Evolutionary conservation across 2,113 vertebrate species (phyloP), one percentile per base, ranked within the genome.

Genomic region (Lipophrys pholis): DNA sequence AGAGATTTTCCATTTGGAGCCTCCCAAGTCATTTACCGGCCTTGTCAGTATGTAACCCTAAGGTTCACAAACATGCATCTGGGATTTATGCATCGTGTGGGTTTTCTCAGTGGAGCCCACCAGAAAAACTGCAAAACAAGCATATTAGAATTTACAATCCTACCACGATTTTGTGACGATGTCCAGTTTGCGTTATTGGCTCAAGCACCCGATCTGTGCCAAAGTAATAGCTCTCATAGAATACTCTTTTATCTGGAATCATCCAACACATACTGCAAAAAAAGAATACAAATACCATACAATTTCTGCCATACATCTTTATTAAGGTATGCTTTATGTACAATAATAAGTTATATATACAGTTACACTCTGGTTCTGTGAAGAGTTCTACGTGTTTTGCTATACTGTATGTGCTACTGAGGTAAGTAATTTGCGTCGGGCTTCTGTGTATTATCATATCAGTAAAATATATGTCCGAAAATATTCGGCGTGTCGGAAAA

Each of bases 261-360:
- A 14, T 9, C 10, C 11, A 5, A 14, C 11, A 14, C 6, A 3
- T 14, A 46, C 45, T 6, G 14, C 6, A n/a, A 48, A n/a, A 30
- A 15, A 48, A 48, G 6, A 49, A 49, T 48, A 16, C 48, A 56
- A 12, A 60, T 7, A 49, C 46, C 11, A 69, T 45, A 10, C 30
- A 54, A 11, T 48, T 65, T 71, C 69, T 78, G 79, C 64, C 55
- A 87, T 90, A 87, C 71, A 89, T 93, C 56, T 91, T 93, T 93
- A 92, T 84, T 87, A 74, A 87, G 82, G 86, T 71, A 85, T 91
- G 88, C 67, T 87, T 82, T 91, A 93, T 93, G 89, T 94, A 94
- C 93, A 95, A 78, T 91, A 95, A 95, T 95, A 95, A 95, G 83
- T 95, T 95, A 95, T 94, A 94, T 95, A 91, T 94, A 94, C 91